Conservation (phyloP, 1,140 invertebrate genomes). For the Solen grandis region DNA sequence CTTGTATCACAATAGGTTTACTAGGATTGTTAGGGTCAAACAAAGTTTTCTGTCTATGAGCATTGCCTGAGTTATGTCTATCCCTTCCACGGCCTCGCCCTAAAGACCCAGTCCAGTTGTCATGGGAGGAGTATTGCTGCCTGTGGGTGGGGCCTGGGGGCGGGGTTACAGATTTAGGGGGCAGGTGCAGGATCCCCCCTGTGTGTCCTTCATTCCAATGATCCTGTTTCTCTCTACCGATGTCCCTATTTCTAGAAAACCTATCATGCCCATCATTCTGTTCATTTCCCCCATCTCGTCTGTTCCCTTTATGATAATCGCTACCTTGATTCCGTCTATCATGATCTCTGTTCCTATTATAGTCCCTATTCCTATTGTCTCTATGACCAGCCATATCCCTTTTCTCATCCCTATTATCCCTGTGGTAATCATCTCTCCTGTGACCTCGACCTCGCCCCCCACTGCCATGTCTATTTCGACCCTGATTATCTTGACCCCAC, state of each 20-base stretch:
- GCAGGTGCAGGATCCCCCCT: conserved; percentile 46
- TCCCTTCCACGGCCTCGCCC: conserved; percentile 8
- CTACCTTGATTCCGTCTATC: conserved; percentile 22
- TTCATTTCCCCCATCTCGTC: conserved; percentile 5
- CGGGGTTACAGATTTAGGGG: conserved; percentile 15
- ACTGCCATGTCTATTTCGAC: conserved; percentile 2
- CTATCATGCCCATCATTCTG: too few relatives aligned
- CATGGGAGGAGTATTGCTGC: background rate
- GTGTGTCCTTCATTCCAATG: conserved; percentile 1
- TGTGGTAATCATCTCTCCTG: conserved; percentile 1
- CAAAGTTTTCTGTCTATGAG: conserved; percentile 44
- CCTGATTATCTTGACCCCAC: conserved; percentile 16
- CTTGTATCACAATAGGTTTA: conserved; percentile 44
- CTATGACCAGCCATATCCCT: conserved; percentile 11
- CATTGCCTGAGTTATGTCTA: conserved; percentile 31
- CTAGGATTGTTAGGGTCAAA: conserved; percentile 53
- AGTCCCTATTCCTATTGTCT: conserved; percentile 6
- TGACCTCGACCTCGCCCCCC: conserved; percentile 14
- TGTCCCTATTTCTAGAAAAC: conserved; percentile 2
- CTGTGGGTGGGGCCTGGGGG: background rate
- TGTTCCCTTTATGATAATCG: conserved; percentile 28
- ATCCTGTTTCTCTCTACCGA: background rate
- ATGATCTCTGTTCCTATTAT: background rate
- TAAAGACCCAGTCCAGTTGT: background rate
- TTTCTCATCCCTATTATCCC: conserved; percentile 6